phyloP scores from a whole-genome alignment of 53 echinoderm and acorn worm genomes.

The Holothuria scabra region DNA sequence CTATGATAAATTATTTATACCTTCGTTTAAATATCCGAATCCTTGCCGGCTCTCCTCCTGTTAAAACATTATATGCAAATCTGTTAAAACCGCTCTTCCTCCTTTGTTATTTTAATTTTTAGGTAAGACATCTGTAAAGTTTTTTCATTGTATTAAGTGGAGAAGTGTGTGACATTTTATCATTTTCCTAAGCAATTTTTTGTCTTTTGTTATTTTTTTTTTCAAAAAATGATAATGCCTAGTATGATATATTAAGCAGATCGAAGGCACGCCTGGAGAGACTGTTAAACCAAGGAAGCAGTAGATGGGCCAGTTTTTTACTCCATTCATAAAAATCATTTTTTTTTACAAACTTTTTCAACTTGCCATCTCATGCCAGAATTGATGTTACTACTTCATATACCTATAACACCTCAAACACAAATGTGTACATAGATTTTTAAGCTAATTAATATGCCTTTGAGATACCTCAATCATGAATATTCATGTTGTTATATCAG shows the following conservation, averaged over 20 bases:
- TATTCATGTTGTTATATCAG: slow-evolving; percentile 29
- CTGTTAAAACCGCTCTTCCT: slow-evolving; percentile 2
- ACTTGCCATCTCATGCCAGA: slow-evolving; percentile 45
- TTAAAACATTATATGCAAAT: slow-evolving; percentile 37
- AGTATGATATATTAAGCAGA: too few relatives aligned
- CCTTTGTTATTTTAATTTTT: slow-evolving; percentile 1
- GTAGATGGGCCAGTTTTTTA: slow-evolving; percentile 17
- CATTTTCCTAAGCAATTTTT: slow-evolving; percentile 48
- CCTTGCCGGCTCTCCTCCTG: slow-evolving; percentile 30
- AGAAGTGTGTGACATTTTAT: slow-evolving; percentile 55
- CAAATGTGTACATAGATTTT: slow-evolving; percentile 48
- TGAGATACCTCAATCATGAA: slow-evolving; percentile 36
- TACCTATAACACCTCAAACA: slow-evolving; percentile 35
- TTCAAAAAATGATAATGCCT: too few relatives aligned
- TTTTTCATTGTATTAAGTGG: slow-evolving; percentile 46
- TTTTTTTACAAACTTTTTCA: slow-evolving; percentile 24
- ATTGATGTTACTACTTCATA: slow-evolving; percentile 41
- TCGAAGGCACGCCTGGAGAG: too few relatives aligned
- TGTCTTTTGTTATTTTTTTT: background rate
- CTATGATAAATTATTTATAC: background rate
- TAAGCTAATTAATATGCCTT: slow-evolving; percentile 47
- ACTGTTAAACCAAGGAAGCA: slow-evolving; percentile 35
- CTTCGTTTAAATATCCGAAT: background rate
- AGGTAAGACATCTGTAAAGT: slow-evolving; percentile 8
- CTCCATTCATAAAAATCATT: background rate